Conservation (phyloP, 2,888 invertebrate genomes). For the Lithophane ornitopus region DNA sequence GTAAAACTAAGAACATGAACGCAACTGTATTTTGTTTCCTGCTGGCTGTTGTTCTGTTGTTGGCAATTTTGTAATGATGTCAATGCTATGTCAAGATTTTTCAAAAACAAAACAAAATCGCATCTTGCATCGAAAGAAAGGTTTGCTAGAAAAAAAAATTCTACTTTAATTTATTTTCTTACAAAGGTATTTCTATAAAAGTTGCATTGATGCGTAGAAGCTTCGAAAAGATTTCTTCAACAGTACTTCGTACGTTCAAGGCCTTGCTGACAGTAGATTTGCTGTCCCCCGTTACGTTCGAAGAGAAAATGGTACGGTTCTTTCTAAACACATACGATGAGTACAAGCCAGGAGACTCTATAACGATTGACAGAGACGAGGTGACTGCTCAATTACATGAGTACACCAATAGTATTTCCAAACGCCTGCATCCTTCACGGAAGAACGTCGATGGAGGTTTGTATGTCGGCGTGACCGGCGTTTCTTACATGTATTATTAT, state of each 20-base stretch:
- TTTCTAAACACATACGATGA: conserved; percentile 84
- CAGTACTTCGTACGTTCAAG: conserved; percentile 62
- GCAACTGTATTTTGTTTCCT: conserved; percentile 29
- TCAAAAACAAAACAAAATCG: conserved; percentile 62
- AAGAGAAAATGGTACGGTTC: conserved; percentile 83
- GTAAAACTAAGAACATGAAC: conserved; percentile 36
- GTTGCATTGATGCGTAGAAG: conserved; percentile 68
- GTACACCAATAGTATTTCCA: conserved; percentile 78
- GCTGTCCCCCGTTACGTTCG: conserved; percentile 66
- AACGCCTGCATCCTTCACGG: conserved; percentile 77
- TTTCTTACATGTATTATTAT: conserved; percentile 94
- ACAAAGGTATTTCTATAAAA: conserved; percentile 19
- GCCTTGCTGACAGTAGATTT: conserved; percentile 63
- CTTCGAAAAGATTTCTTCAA: conserved; percentile 62
- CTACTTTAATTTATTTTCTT: conserved; percentile 41
- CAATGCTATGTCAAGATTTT: conserved; percentile 25
- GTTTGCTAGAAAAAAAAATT: conserved; percentile 39
- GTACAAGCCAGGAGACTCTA: conserved; percentile 67
- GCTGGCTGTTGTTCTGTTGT: conserved; percentile 6
- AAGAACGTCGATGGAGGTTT: conserved; percentile 91
- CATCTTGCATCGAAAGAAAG: conserved; percentile 16
- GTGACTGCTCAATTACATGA: conserved; percentile 77
- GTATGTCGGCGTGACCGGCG: conserved; percentile 93
- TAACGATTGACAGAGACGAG: conserved; percentile 72
- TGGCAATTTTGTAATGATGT: conserved; percentile 37